Evolutionary conservation across 2,888 invertebrate genomes (phyloP).

Genomic region (Entomobrya proxima): DNA sequence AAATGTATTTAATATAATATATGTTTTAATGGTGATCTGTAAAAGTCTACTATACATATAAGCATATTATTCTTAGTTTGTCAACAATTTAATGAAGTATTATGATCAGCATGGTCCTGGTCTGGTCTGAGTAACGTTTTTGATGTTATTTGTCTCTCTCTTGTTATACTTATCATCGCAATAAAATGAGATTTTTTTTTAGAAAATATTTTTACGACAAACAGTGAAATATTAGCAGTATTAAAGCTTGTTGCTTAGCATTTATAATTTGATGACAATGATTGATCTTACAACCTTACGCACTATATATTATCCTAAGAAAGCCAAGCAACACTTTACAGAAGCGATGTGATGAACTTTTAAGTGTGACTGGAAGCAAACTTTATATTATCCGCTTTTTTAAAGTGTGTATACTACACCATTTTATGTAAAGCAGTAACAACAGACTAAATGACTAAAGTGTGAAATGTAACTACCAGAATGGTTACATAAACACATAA

Average conservation of each 20-base stretch:
- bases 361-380: no score
- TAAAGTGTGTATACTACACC: no score
- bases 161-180: slow-evolving; percentile 57
- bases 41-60: neutral
- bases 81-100: neutral
- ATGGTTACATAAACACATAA: neutral
- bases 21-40: neutral
- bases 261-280: neutral
- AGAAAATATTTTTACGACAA: slow-evolving; percentile 50
- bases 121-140: slow-evolving; percentile 59
- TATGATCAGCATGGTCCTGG: slow-evolving; percentile 59
- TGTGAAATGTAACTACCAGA: no score
- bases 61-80: neutral
- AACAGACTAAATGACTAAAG: no score
- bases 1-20: no score
- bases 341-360: no score
- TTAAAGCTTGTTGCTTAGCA: neutral
- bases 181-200: slow-evolving; percentile 58
- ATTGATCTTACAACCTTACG: neutral
- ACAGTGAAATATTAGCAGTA: neutral
- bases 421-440: no score
- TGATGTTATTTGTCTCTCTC: slow-evolving; percentile 59
- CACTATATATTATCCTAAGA: no score
- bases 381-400: no score
- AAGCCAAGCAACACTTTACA: no score